A percentile compares a stretch with the other conserved stretches of the same genome.
Evolutionary conservation across 2,113 vertebrate genomes (phyloP).

Genomic region (Athene noctua): DNA sequence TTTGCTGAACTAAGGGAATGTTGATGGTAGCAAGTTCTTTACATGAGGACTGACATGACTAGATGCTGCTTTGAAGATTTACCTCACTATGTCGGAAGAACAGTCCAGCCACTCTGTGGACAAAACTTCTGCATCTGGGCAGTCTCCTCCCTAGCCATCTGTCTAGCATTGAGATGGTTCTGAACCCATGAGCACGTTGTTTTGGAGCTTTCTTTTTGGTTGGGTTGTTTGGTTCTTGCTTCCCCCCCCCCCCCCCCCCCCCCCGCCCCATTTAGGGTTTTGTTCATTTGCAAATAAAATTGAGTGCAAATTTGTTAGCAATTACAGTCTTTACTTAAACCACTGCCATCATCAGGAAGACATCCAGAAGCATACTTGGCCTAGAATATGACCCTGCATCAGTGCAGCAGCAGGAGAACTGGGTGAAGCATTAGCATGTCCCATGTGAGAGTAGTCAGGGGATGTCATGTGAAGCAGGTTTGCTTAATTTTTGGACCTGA

Average conservation of each 20-base stretch:
- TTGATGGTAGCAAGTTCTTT: constrained; percentile 4
- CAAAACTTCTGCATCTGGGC: neutral
- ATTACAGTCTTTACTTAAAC: neutral
- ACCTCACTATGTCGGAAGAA: neutral
- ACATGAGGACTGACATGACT: neutral
- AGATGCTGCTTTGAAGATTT: constrained; percentile 43
- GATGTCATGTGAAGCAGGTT: neutral
- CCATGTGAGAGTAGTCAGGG: neutral
- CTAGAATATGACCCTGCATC: neutral
- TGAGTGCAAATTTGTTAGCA: neutral
- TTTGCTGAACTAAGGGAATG: constrained; percentile 52
- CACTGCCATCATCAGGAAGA: neutral
- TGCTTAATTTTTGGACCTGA: neutral
- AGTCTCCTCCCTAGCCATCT: neutral
- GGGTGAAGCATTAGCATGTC: neutral
- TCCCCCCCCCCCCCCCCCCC: too few relatives aligned
- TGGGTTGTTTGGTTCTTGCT: neutral
- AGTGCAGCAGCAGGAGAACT: neutral
- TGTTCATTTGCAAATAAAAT: neutral
- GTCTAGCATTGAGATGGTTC: neutral
- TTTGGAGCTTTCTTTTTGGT: neutral
- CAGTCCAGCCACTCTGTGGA: neutral
- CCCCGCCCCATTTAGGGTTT: neutral
- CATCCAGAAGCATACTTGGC: neutral
- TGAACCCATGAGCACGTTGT: neutral